Evolutionary conservation across 2,888 invertebrate genomes (phyloP), one percentile per base, ranked within the genome.

Genomic region (Tipula confusa): DNA sequence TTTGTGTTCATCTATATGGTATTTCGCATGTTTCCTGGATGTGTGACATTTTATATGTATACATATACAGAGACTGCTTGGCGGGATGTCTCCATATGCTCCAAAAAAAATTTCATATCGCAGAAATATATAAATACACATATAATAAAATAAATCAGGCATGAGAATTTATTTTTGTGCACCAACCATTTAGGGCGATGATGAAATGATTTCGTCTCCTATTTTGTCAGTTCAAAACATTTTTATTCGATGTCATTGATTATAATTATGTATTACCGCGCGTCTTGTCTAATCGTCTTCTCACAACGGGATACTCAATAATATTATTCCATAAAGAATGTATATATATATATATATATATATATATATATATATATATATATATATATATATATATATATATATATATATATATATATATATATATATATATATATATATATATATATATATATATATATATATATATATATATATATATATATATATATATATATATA

Each of bases 131-230:
- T 0, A 38, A 13, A 7, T 0, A 1, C 1, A 64, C 64, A 64
- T 7, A 33, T n/a, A 33, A 1, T 33, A 43, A 15, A 43, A 43
- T 2, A 64, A 64, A 18, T 64, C 64, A 11, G 24, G 64, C 64
- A 64, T 64, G 64, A 64, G 64, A 64, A 64, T 24, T 64, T 6
- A 64, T 64, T 64, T 31, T 64, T 24, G 64, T 64, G 64, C 33
- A 11, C 24, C 24, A 64, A 24, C 64, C 64, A 64, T 24, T 64
- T 24, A n/a, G 64, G 64, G 64, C 64, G 18, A 64, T 64, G 64
- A 64, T 64, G 64, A 64, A 64, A 64, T 64, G 64, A 64, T 64
- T 64, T 64, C 64, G 64, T 64, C 64, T 64, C 64, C 64, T 64
- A 64, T 64, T 64, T 64, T 64, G 64, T 64, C 64, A 64, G 64